Conservation (phyloP, 2,113 vertebrate species). For the Paratilapia polleni region DNA sequence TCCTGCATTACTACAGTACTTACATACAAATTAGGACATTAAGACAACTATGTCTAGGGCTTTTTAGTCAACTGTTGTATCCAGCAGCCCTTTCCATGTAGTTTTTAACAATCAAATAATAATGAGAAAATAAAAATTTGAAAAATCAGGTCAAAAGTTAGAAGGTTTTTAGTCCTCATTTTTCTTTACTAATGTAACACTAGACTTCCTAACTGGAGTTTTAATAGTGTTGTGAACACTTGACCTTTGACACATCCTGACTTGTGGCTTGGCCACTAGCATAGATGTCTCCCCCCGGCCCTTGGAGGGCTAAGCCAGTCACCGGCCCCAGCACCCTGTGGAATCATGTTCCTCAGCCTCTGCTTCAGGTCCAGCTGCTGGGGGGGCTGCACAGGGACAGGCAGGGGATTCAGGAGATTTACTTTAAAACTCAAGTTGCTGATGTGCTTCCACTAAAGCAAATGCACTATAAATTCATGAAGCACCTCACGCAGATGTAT, state of each 20-base stretch:
- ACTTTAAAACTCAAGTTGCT: neutral
- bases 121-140: neutral
- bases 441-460: neutral
- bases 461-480: conserved; percentile 15
- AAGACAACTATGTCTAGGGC: rapidly evolving
- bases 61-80: neutral
- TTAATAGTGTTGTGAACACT: neutral
- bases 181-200: too few species aligned
- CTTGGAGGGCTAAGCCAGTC: neutral
- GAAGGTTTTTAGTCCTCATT: neutral
- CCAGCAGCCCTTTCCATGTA: neutral
- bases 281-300: neutral
- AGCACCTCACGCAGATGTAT: conserved; percentile 13
- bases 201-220: neutral
- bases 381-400: neutral
- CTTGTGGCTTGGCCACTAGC: neutral
- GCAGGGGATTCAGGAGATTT: neutral
- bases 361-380: conserved; percentile 6
- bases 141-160: neutral
- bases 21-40: too few species aligned
- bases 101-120: neutral
- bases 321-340: neutral
- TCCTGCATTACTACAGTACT: neutral
- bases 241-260: conserved; percentile 9
- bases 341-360: neutral